Conservation (phyloP, 2,888 invertebrate genomes). For the Troides helena region DNA sequence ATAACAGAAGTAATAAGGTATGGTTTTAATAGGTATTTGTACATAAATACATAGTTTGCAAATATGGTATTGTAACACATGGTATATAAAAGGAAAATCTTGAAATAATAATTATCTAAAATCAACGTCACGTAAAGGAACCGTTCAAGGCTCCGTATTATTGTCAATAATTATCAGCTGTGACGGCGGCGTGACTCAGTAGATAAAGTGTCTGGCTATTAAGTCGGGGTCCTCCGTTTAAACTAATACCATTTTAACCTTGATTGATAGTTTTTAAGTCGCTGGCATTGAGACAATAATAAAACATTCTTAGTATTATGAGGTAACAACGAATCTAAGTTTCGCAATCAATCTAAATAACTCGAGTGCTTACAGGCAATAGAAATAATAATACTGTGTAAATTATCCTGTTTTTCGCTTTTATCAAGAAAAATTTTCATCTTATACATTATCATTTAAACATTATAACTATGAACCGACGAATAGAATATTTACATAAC, state of each 20-base stretch:
- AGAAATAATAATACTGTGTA: background rate
- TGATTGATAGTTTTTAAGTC: background rate
- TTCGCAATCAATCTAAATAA: background rate
- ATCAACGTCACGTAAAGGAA: background rate
- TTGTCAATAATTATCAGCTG: background rate
- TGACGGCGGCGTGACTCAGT: background rate
- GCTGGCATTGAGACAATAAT: background rate
- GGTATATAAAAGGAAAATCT: background rate
- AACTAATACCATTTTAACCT: background rate
- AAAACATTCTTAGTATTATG: background rate
- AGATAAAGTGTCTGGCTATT: background rate
- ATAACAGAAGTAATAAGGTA: too few species aligned
- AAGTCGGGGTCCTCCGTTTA: conserved; percentile 1
- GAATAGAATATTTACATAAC: too few species aligned
- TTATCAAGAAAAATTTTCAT: background rate
- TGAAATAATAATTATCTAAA: background rate
- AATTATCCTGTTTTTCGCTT: background rate
- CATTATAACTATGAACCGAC: too few species aligned
- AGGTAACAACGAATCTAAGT: background rate
- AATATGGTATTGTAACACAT: background rate
- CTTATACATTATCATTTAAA: too few species aligned
- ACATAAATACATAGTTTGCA: background rate
- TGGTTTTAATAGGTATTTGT: background rate
- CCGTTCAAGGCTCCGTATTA: background rate
- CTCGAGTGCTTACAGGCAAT: background rate